Evolutionary conservation across 2,113 vertebrate species (phyloP).

Genomic region (Lamprotornis superbus): DNA sequence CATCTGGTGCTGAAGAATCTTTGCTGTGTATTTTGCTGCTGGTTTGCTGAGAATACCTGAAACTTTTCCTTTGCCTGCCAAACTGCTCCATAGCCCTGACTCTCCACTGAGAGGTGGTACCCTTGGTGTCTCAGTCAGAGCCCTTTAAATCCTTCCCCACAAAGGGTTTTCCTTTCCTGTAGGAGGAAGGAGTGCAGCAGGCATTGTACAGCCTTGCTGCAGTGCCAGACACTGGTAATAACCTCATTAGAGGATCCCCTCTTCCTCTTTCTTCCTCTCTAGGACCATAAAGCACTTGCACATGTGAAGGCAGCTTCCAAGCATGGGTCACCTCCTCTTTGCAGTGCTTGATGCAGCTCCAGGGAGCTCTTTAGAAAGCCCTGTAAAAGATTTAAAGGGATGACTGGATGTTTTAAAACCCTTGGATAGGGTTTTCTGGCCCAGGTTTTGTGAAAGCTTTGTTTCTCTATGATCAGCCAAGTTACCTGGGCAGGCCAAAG

Average conservation of each 20-base stretch:
- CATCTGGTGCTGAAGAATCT: background rate
- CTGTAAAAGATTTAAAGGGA: slow-evolving; percentile 14
- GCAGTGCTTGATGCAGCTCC: background rate
- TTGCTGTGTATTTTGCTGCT: background rate
- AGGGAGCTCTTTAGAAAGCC: background rate
- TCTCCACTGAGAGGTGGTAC: background rate
- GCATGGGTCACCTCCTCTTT: background rate
- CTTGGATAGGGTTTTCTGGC: background rate
- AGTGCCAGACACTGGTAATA: background rate
- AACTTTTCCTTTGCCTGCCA: background rate
- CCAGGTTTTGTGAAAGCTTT: background rate
- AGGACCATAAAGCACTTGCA: slow-evolving; percentile 14
- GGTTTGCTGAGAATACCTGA: background rate
- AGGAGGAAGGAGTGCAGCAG: background rate
- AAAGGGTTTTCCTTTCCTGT: background rate
- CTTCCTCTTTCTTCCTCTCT: background rate
- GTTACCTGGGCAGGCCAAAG: background rate
- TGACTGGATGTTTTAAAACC: background rate
- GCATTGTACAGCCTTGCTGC: background rate
- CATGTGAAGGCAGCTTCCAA: slow-evolving; percentile 7
- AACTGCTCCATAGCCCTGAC: background rate
- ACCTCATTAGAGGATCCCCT: slow-evolving; percentile 7
- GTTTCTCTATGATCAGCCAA: background rate
- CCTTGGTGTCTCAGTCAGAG: background rate
- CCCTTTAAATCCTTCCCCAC: background rate